A percentile compares a stretch with the other conserved stretches of the same genome.
Conservation (phyloP, 2,888 invertebrate species). For the Agrochola lychnidis region DNA sequence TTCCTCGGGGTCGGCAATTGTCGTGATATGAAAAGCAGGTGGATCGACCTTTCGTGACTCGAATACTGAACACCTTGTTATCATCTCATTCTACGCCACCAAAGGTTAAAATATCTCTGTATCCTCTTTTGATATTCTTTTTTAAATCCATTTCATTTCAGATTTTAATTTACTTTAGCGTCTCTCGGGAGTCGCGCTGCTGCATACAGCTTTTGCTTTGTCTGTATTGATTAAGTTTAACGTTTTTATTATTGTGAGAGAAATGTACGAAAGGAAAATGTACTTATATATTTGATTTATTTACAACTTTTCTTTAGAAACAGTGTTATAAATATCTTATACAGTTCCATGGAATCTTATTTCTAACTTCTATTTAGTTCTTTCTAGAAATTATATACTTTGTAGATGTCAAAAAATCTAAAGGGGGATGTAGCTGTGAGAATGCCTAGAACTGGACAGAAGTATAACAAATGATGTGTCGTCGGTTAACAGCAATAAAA, state of each 20-base stretch:
- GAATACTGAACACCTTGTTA: slow-evolving; percentile 88
- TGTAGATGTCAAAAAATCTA: neutral
- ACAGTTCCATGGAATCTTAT: neutral
- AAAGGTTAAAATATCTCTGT: slow-evolving; percentile 83
- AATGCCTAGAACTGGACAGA: slow-evolving; percentile 13
- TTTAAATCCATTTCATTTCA: slow-evolving; percentile 76
- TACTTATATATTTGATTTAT: slow-evolving; percentile 31
- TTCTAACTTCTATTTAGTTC: neutral
- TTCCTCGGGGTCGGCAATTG: slow-evolving; percentile 87
- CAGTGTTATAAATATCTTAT: neutral
- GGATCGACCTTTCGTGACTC: slow-evolving; percentile 84
- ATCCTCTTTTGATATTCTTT: slow-evolving; percentile 79
- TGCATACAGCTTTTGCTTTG: slow-evolving; percentile 53
- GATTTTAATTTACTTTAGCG: slow-evolving; percentile 76
- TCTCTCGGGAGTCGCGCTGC: slow-evolving; percentile 67
- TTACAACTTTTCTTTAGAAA: slow-evolving; percentile 12
- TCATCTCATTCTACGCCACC: slow-evolving; percentile 84
- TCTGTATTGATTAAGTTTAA: slow-evolving; percentile 58
- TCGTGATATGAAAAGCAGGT: slow-evolving; percentile 90
- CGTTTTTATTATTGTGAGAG: slow-evolving; percentile 47
- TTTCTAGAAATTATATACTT: slow-evolving; percentile 4
- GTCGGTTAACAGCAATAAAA: slow-evolving; percentile 51
- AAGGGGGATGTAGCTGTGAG: neutral
- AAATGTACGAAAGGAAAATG: slow-evolving; percentile 29
- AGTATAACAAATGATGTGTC: slow-evolving; percentile 33